Conservation (phyloP, 2,113 vertebrate genomes). For the Dicrurus megarhynchus region DNA sequence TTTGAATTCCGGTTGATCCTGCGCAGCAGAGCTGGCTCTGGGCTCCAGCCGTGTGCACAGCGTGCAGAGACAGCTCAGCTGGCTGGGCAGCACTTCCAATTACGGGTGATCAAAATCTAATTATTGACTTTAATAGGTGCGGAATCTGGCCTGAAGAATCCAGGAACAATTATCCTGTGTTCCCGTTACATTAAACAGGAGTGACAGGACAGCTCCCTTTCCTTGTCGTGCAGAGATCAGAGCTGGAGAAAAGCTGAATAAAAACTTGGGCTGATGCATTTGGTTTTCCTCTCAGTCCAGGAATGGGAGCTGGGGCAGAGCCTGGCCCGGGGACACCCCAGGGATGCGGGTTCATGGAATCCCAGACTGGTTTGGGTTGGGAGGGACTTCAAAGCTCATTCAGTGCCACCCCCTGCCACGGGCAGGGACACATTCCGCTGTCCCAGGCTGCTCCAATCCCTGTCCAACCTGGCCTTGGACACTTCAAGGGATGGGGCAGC, state of each 20-base stretch:
- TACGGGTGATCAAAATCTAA: constrained; percentile 43
- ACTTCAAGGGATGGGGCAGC: neutral
- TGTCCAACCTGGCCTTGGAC: rapidly evolving
- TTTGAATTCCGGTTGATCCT: neutral
- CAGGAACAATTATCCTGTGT: neutral
- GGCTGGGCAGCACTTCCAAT: constrained; percentile 47
- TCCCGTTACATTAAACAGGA: neutral
- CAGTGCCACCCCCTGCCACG: no score
- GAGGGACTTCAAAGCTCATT: neutral
- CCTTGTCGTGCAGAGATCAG: neutral
- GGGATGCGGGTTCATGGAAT: rapidly evolving
- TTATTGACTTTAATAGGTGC: constrained; percentile 41
- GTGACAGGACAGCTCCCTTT: neutral
- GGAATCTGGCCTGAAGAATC: neutral
- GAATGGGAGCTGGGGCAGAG: neutral
- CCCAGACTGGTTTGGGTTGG: neutral
- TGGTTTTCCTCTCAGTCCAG: neutral
- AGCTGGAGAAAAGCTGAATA: neutral
- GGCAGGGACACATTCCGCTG: neutral
- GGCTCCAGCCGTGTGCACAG: neutral
- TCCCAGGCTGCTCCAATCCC: neutral
- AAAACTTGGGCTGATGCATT: neutral
- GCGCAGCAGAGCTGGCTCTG: neutral
- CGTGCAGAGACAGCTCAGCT: constrained; percentile 8
- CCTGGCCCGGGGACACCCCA: neutral